Evolutionary conservation across 2,888 invertebrate species (phyloP).

Genomic region (Sthenelais limicola): DNA sequence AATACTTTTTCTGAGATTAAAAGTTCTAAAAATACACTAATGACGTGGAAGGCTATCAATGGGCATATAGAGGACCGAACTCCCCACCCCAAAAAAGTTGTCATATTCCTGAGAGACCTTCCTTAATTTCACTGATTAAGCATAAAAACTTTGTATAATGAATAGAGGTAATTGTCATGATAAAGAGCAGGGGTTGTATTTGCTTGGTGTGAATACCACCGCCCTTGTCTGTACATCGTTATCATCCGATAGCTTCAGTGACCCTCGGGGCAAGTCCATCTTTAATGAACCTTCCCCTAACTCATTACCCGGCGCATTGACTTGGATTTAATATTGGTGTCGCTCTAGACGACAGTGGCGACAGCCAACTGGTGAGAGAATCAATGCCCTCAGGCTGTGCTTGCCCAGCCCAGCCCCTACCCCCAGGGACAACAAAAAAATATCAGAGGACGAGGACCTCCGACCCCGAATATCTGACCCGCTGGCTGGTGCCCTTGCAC

Average conservation of each 20-base stretch:
- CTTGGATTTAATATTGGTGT: conserved; percentile 40
- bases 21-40: no score
- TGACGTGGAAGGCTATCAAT: no score
- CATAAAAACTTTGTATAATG: conserved; percentile 20
- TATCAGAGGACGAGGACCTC: no score
- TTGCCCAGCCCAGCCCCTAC: background rate
- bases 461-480: no score
- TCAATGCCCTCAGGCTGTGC: background rate
- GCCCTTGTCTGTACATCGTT: background rate
- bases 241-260: background rate
- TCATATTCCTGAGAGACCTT: no score
- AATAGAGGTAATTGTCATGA: conserved; percentile 22
- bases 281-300: conserved; percentile 28
- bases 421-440: background rate
- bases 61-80: no score
- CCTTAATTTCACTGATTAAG: conserved; percentile 25
- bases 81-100: no score
- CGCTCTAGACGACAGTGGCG: conserved; percentile 19
- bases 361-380: conserved; percentile 16
- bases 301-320: conserved; percentile 38
- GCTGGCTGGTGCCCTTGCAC: no score
- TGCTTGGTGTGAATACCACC: no score
- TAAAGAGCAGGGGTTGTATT: conserved; percentile 17
- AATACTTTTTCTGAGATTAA: no score
- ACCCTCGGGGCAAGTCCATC: background rate